phyloP scores from a whole-genome alignment of 2,797 vertebrate genomes.

The Platalea minor region DNA sequence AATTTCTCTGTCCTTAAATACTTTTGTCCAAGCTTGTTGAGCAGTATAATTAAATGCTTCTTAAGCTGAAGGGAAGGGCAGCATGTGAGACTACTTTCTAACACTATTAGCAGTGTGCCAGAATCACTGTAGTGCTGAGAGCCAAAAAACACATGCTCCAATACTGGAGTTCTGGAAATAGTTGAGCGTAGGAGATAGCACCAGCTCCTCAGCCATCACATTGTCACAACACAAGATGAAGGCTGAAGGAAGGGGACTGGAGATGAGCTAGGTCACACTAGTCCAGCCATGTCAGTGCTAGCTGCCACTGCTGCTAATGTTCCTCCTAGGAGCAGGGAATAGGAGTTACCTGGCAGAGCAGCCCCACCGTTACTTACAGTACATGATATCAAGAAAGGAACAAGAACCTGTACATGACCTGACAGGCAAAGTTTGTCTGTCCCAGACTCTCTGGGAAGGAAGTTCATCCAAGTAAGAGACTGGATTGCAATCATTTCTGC shows the following conservation, averaged over 20 bases:
- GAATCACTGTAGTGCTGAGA: background rate
- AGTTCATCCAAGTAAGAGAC: background rate
- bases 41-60: background rate
- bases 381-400: background rate
- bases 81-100: background rate
- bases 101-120: background rate
- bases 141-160: background rate
- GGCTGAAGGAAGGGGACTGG: background rate
- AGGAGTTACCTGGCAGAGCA: background rate
- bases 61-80: background rate
- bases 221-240: background rate
- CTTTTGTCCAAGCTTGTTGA: background rate
- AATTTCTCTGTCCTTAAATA: background rate
- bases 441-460: background rate
- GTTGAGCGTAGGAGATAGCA: rapidly evolving
- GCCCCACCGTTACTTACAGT: background rate
- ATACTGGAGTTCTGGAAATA: background rate
- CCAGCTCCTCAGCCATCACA: background rate
- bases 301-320: background rate
- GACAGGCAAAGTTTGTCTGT: background rate
- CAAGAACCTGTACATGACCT: background rate
- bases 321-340: background rate
- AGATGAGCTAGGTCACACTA: background rate
- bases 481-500: background rate
- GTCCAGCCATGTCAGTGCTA: background rate